Percentiles rank a stretch among this genome's conserved stretches.
phyloP scores from a whole-genome alignment of 1,140 invertebrate species.

The Oreohelix idahoensis region DNA sequence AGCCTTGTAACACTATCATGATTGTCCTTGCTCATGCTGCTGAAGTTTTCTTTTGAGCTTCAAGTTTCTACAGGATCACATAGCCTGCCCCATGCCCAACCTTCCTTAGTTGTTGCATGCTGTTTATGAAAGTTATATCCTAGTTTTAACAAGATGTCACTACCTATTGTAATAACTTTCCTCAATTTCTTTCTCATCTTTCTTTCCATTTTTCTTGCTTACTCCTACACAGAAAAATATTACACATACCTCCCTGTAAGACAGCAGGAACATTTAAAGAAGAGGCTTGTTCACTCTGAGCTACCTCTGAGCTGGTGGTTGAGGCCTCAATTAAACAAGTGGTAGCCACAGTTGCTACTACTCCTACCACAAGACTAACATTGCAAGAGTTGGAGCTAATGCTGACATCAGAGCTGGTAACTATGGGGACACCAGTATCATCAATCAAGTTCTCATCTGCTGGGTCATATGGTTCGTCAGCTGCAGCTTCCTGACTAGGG shows the following conservation, averaged over 20 bases:
- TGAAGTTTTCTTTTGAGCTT: no score
- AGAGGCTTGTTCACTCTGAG: neutral
- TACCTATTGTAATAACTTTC: no score
- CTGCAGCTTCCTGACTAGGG: slow-evolving; percentile 36
- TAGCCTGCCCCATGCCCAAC: no score
- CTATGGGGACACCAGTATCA: slow-evolving; percentile 52
- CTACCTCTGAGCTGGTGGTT: neutral
- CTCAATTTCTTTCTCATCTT: no score
- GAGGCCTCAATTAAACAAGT: neutral
- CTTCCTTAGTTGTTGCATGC: no score
- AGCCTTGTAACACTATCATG: no score
- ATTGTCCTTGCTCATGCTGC: no score
- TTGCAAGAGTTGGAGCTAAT: neutral
- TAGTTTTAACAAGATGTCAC: no score
- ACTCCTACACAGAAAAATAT: neutral
- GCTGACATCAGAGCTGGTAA: neutral
- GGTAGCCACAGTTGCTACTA: slow-evolving; percentile 1
- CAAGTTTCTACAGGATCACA: no score
- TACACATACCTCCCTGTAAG: neutral
- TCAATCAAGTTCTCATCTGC: slow-evolving; percentile 76
- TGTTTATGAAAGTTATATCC: no score
- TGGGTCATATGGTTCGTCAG: slow-evolving; percentile 74
- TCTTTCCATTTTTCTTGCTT: no score
- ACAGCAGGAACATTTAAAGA: neutral
- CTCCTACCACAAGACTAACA: neutral